Base-by-base conservation (phyloP, 2,888 invertebrate genomes). In the Heteropelma amictum region DNA sequence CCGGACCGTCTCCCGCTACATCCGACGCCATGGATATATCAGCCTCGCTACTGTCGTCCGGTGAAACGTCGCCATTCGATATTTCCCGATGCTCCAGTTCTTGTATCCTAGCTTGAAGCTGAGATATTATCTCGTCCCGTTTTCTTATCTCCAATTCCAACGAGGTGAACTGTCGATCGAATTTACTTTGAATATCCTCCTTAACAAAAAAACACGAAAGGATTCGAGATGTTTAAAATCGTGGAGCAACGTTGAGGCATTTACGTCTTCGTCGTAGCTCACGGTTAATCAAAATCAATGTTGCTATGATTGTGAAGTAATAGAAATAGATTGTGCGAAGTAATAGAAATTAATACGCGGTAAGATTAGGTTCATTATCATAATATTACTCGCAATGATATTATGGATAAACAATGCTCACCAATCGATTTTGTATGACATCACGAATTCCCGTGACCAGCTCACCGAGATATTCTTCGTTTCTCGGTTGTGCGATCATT, bases 391-490 rank as follows among this genome's bases (percentile, higher is more conserved):
- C 45, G 0, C 28, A 30, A 21, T 28, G 12, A 49, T 47, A 47
- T n/a, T n/a, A n/a, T n/a, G n/a, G n/a, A n/a, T n/a, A 64, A 40
- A 26, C 30, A 35, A 49, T 26, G 84, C 89, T 89, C 79, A 91
- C 91, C 86, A 91, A 78, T 82, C 90, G 88, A 5, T 87, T 92
- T 89, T 95, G 94, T 89, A 96, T 94, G 53, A 96, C 94, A 87
- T 95, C 94, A 87, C 95, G 95, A 75, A 96, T 95, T 74, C 94
- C 96, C 79, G 93, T 89, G 51, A 96, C 91, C 21, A 96, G 93
- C 87, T 95, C 95, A 35, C 94, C 93, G 86, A 95, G 94, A 90
- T 94, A 95, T 87, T 95, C 95, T 84, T 96, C 95, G 82, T 95
- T 94, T 86, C 82, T 79, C 45, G 83, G 77, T 63, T 83, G 82